A percentile compares a stretch with the other conserved stretches of the same genome.
phyloP scores from a whole-genome alignment of 2,113 vertebrate species.

The Butorides virescens region DNA sequence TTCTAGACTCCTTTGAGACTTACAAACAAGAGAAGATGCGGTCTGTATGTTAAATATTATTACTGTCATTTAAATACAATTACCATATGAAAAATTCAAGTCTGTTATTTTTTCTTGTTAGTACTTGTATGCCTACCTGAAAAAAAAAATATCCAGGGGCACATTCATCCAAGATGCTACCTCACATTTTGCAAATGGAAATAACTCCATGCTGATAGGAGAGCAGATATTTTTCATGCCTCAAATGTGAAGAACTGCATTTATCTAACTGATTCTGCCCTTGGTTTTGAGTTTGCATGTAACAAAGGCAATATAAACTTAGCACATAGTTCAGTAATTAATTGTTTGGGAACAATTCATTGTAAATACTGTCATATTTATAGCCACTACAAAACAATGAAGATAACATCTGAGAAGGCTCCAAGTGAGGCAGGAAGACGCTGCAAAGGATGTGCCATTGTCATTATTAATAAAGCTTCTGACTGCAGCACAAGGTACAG shows the following conservation, averaged over 20 bases:
- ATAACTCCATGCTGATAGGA: not conserved
- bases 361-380: constrained; percentile 52
- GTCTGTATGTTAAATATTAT: not conserved
- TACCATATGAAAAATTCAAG: not conserved
- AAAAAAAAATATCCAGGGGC: not conserved
- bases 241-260: not conserved
- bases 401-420: constrained; percentile 63
- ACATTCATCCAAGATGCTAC: not conserved
- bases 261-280: not conserved
- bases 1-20: not conserved
- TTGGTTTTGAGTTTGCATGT: not conserved
- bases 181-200: not conserved
- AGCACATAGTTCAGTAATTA: constrained; percentile 32
- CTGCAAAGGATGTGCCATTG: constrained; percentile 54
- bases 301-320: constrained; percentile 27
- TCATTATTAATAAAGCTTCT: constrained; percentile 54
- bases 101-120: not conserved
- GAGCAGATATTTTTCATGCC: not conserved
- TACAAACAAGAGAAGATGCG: not conserved
- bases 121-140: not conserved
- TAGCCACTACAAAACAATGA: constrained; percentile 51
- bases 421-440: constrained; percentile 54
- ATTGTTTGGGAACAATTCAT: constrained; percentile 45
- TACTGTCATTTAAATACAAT: not conserved
- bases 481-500: constrained; percentile 18